Base-by-base conservation (phyloP, 2,888 invertebrate genomes). In the Heliconius cydno region DNA sequence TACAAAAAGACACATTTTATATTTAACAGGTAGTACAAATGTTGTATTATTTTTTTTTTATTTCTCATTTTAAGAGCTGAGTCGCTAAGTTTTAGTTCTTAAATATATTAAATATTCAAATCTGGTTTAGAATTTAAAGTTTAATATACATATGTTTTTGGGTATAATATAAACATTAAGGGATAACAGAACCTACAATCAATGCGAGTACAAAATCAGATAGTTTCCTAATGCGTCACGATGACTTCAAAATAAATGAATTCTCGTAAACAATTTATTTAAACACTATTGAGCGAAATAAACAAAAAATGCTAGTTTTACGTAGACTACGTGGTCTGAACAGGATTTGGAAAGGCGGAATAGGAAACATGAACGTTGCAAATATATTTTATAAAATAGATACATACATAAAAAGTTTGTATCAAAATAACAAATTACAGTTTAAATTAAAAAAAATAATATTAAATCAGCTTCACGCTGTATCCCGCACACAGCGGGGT, bases 271-370 rank as follows among this genome's bases (percentile, higher is more conserved):
- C 6, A 22, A 28, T 57, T 73, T 72, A 22, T 57, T 72, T 52
- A 30, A 30, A 3, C 30, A 52, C 19, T 30, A 57, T 72, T 52
- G 22, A 30, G 28, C 19, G 28, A 71, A 57, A 7, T 70, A 46
- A 70, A 38, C 38, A 68, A 70, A 73, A 73, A 73, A 60, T 25
- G 22, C 38, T 19, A 75, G 28, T 46, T 75, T 65, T 41, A 75
- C 41, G 65, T 65, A 65, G 38, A 41, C 28, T 75, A 65, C 75
- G 63, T 75, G 46, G 7, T 79, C 46, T 67, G 28, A 77, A 68
- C 77, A 81, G 81, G 79, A 81, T 81, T 81, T 79, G 68, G 72
- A 80, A 81, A 81, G 79, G 81, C 78, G 79, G 76, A 81, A 78
- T 52, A 80, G 79, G 79, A 81, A 79, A 73, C 38, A 30, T 46